Evolutionary conservation across 2,113 vertebrate genomes (phyloP), one percentile per base, ranked within the genome.

Genomic region (Mirza zaza): DNA sequence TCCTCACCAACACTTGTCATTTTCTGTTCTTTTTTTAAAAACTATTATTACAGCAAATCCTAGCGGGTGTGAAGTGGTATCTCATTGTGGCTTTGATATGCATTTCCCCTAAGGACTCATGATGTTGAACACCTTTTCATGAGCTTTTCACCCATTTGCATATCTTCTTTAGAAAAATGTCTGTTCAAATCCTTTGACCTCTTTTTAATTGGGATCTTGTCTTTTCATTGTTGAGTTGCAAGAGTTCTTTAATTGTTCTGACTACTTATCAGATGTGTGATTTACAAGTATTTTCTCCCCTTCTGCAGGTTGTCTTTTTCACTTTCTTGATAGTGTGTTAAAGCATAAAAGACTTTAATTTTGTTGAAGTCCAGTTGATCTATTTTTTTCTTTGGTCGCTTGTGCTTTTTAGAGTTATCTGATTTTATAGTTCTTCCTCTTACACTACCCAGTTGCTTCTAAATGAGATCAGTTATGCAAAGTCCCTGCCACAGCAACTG

Each of bases 401-500:
- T 79, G 0, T 93, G 79, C 50, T 87, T 48, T 92, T 92, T 67
- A 55, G 90, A 95, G 79, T 90, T 67, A 77, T 96, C 67, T 88
- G 59, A 83, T 92, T 89, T 94, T 79, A 79, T 67, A 94, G 55
- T 80, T 92, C 94, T 90, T 87, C 42, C 45, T 96, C 76, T 95
- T 94, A 73, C 67, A 73, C 81, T 93, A 87, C 75, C 79, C 91
- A 80, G 45, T 81, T 92, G 50, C 90, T 92, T 96, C 91, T 82
- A 96, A 93, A 92, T 50, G 70, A 96, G 90, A 96, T 96, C 63
- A 95, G 63, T 79, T 97, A 97, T 96, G 94, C 90, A 97, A 96
- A 96, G 92, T 94, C 52, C 87, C 61, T 96, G 87, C 94, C 84
- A 95, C 87, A 80, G 76, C 91, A 95, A 93, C 80, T 92, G 92